Conservation (phyloP, 2,113 vertebrate genomes). For the Bostrychus sinensis region DNA sequence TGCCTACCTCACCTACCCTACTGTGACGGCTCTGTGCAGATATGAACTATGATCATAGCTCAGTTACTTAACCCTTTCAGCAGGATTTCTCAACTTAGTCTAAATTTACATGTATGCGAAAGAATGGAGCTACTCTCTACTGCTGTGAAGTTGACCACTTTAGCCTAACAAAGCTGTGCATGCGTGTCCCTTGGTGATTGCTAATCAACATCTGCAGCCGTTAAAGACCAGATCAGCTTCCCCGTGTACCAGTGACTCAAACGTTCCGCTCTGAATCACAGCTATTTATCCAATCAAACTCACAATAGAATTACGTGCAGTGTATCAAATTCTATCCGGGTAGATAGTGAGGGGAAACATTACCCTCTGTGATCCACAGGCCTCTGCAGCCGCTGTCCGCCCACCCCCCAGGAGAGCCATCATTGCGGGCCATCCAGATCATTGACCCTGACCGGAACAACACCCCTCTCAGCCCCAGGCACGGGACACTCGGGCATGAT, state of each 20-base stretch:
- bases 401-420: conserved; percentile 17
- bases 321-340: conserved; percentile 27
- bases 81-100: no score
- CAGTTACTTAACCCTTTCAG: no score
- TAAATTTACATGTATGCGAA: no score
- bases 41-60: no score
- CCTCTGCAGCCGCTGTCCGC: conserved; percentile 9
- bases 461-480: not conserved
- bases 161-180: no score
- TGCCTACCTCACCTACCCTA: no score
- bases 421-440: conserved; percentile 24
- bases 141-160: no score
- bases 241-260: conserved; percentile 3
- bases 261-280: conserved; percentile 6
- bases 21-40: no score
- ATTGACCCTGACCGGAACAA: conserved; percentile 21
- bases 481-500: conserved; percentile 32
- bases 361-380: conserved; percentile 19
- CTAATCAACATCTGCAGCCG: no score
- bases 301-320: conserved; percentile 8
- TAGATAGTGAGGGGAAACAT: conserved; percentile 10
- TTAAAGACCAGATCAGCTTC: no score
- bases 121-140: no score
- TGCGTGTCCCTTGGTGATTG: no score
- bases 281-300: conserved; percentile 29